Evolutionary conservation across 2,888 invertebrate species (phyloP).

Genomic region (Scrobipalpa atriplicella): DNA sequence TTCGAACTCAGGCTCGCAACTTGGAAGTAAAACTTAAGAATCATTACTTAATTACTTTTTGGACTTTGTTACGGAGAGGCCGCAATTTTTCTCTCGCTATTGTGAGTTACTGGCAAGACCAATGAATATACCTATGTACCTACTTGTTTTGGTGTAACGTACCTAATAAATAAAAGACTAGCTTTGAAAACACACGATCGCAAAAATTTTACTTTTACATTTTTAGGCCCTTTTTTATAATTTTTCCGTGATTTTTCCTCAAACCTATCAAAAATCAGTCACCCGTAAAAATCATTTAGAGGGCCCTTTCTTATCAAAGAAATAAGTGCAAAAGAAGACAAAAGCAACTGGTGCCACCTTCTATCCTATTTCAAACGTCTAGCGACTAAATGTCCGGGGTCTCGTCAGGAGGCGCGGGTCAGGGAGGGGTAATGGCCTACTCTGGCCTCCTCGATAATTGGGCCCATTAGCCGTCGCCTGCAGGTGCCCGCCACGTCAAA

Average conservation of each 20-base stretch:
- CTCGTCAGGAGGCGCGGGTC: constrained; percentile 35
- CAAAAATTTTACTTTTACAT: not conserved
- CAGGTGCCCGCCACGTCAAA: constrained; percentile 63
- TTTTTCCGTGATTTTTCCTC: not conserved
- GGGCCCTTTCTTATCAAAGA: constrained; percentile 12
- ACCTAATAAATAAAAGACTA: not conserved
- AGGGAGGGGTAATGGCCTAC: constrained; percentile 64
- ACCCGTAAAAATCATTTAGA: constrained; percentile 2
- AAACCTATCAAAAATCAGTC: constrained; percentile 6
- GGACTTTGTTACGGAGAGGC: constrained; percentile 22
- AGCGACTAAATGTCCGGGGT: constrained; percentile 2
- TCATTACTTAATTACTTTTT: constrained; percentile 29
- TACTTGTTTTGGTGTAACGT: not conserved
- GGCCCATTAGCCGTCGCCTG: constrained; percentile 66
- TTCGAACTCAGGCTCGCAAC: constrained; percentile 20
- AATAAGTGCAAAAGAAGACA: constrained; percentile 18
- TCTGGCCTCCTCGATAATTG: constrained; percentile 70
- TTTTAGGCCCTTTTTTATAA: not conserved
- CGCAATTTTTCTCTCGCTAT: constrained; percentile 19
- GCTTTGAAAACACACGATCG: not conserved
- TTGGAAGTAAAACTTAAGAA: constrained; percentile 24
- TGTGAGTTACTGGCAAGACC: not conserved
- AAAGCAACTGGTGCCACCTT: constrained; percentile 23
- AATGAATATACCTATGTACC: not conserved
- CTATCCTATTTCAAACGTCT: constrained; percentile 26